These are phyloP conservation scores for Martes martes DNA, from an alignment of 2,113 vertebrate species.

Conservation along the genomic window DNA sequence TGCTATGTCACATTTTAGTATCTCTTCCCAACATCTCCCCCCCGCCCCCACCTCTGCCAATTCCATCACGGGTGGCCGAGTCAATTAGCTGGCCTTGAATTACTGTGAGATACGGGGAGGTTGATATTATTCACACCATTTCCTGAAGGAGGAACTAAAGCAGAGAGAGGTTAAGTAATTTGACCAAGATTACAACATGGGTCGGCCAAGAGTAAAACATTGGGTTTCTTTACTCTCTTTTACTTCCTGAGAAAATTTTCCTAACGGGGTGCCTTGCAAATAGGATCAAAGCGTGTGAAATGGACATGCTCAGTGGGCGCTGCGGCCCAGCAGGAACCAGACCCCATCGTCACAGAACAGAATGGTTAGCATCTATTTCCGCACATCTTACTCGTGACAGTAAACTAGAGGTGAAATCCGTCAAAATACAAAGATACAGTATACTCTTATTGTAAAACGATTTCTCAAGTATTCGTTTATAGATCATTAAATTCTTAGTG, in stretches of 20 bases:
- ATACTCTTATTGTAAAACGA: neutral
- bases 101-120: conserved; percentile 14
- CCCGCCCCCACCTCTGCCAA: neutral
- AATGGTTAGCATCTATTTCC: neutral
- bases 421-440: neutral
- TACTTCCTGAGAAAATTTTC: neutral
- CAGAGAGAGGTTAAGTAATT: conserved; percentile 23
- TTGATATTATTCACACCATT: conserved; percentile 26
- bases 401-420: neutral
- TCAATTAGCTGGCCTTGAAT: conserved; percentile 40
- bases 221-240: neutral
- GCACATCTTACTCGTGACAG: neutral
- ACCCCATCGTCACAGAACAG: neutral
- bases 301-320: neutral
- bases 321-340: neutral
- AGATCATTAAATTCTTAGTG: conserved; percentile 29
- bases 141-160: conserved; percentile 51
- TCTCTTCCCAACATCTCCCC: neutral
- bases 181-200: conserved; percentile 16
- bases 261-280: conserved; percentile 7
- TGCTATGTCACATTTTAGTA: neutral
- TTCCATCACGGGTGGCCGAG: neutral
- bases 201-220: neutral
- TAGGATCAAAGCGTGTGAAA: neutral
- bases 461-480: conserved; percentile 14